Evolutionary conservation across 2,113 vertebrate species (phyloP).

Genomic region (Scytalopus superciliaris): DNA sequence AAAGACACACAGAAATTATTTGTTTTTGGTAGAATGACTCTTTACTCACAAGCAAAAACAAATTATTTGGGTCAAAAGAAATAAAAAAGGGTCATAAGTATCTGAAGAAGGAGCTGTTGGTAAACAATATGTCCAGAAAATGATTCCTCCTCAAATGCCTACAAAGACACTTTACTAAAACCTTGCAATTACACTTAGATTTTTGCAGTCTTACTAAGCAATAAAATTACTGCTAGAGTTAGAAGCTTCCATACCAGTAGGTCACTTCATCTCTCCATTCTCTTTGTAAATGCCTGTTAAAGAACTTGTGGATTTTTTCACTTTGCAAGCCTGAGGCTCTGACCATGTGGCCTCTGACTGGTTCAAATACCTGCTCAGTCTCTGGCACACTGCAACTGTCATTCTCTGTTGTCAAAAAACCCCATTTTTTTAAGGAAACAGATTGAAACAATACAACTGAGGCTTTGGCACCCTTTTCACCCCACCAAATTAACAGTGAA

Average conservation of each 20-base stretch:
- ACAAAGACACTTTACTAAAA: background rate
- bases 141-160: background rate
- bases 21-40: background rate
- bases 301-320: background rate
- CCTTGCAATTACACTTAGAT: background rate
- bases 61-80: conserved; percentile 3
- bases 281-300: background rate
- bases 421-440: background rate
- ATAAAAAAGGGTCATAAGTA: background rate
- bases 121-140: background rate
- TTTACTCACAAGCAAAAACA: background rate
- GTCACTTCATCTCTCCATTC: background rate
- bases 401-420: background rate
- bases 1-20: conserved; percentile 38
- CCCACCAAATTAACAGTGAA: background rate
- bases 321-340: background rate
- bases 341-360: background rate
- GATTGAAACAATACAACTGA: background rate
- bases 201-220: background rate
- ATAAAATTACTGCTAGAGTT: background rate
- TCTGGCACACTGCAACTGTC: background rate
- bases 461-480: background rate
- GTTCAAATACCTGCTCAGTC: background rate
- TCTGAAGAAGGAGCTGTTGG: background rate
- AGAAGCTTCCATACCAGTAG: background rate